Conservation (phyloP, 2,113 vertebrate species). For the Ictidomys tridecemlineatus region DNA sequence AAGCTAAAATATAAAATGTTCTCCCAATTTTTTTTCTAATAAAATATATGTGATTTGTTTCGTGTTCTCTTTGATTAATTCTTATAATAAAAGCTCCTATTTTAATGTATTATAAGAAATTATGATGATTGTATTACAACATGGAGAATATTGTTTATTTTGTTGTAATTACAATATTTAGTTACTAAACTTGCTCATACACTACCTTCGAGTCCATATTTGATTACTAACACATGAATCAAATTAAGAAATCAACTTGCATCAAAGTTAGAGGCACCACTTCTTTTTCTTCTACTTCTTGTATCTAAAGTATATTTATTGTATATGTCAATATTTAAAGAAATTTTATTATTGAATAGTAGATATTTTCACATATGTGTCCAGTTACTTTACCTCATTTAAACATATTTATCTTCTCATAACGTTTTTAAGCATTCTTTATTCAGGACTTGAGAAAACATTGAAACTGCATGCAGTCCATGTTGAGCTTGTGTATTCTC, state of each 20-base stretch:
- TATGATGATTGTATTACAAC: background rate
- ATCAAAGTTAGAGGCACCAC: background rate
- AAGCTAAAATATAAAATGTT: slow-evolving; percentile 32
- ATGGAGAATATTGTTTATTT: background rate
- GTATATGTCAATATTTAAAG: background rate
- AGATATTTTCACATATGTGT: background rate
- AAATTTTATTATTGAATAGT: background rate
- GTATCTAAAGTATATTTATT: slow-evolving; percentile 8
- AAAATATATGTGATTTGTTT: background rate
- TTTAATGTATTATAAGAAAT: background rate
- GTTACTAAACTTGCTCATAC: background rate
- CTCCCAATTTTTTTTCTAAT: slow-evolving; percentile 1
- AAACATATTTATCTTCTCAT: background rate
- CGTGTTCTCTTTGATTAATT: slow-evolving; percentile 1
- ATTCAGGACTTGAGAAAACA: background rate
- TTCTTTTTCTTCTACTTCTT: background rate
- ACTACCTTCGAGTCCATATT: background rate
- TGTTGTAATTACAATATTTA: background rate
- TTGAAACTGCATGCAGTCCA: background rate
- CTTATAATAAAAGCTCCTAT: background rate
- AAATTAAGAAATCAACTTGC: background rate
- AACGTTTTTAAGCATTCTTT: background rate
- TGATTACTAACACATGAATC: background rate
- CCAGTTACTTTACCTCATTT: background rate
- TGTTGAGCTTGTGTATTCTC: too few relatives aligned